Percentiles rank a stretch among this genome's conserved stretches.
Evolutionary conservation across 2,797 vertebrate species (phyloP).

Genomic region (Setipinna tenuifilis): DNA sequence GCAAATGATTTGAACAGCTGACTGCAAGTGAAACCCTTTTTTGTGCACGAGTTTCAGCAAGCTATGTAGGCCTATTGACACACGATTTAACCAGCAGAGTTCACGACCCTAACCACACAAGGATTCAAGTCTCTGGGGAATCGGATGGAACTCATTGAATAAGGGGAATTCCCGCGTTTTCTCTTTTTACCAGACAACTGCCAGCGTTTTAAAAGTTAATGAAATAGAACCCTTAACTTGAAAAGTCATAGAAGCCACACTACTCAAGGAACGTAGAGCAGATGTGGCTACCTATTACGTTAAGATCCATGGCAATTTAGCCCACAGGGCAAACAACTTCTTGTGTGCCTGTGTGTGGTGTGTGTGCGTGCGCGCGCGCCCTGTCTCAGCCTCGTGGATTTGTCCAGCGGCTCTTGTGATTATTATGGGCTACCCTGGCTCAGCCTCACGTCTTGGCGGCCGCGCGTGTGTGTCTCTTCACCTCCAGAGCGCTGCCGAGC

Average conservation of each 20-base stretch:
- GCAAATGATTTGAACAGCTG: not conserved
- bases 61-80: conserved; percentile 1
- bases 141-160: conserved; percentile 63
- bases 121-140: conserved; percentile 66
- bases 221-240: not conserved
- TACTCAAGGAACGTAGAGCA: not conserved
- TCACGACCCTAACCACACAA: conserved; percentile 33
- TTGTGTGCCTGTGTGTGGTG: conserved; percentile 19
- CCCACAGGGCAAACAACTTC: not conserved
- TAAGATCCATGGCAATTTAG: not conserved
- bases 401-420: conserved; percentile 54
- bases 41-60: not conserved
- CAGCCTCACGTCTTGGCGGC: conserved; percentile 64
- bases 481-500: conserved; percentile 66
- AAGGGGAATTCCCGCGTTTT: conserved; percentile 59
- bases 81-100: conserved; percentile 43
- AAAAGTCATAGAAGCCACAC: not conserved
- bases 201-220: conserved; percentile 12
- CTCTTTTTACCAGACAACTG: conserved; percentile 33
- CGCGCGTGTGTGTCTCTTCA: conserved; percentile 73
- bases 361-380: conserved; percentile 10
- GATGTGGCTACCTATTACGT: not conserved
- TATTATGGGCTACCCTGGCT: conserved; percentile 55
- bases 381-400: conserved; percentile 34
- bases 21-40: not conserved